Evolutionary conservation across 1,140 invertebrate species (phyloP), one percentile per base, ranked within the genome.

Genomic region (Lucilia cuprina): DNA sequence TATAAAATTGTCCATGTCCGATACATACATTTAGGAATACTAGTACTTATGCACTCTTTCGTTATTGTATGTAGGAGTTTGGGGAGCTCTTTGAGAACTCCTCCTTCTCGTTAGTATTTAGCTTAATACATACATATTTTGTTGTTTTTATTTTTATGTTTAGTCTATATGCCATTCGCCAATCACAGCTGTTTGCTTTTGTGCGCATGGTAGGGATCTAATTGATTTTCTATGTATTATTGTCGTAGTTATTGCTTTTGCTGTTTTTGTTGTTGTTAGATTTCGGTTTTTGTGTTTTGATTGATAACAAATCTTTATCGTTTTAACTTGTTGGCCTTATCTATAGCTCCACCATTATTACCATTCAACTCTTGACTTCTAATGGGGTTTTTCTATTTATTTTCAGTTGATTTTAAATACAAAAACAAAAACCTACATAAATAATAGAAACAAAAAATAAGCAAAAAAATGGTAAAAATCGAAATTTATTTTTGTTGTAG

Each of bases 321-420:
- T 80, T 80, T 80, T 49, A 80, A 80, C 77, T 80, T 80, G 77
- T 80, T 80, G 77, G 77, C 77, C 77, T 80, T 80, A 80, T 80
- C 77, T 35, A 70, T 70, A 10, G 50, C 50, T 21, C 19, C 65
- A 25, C 65, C 19, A 70, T 9, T 25, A 70, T 70, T 70, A 25
- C 19, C 19, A 70, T 70, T 60, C 55, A 17, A 17, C 55, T 60
- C 14, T 60, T 60, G 14, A 70, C n/a, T 70, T 70, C 65, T 70
- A 70, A 70, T 70, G 65, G 65, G 65, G 19, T 19, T 19, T 21
- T 70, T 70, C 19, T 10, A 70, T 25, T 55, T 55, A 5, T 55
- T 55, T 55, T 55, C 25, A 30, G 50, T 55, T 55, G 41, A 7
- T 41, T 7, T 41, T 41, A 17, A 60, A 60, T n/a, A 17, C 14